These are phyloP conservation scores for Boloria euphrosyne DNA, from an alignment of 2,888 invertebrate species.

Conservation along the genomic window DNA sequence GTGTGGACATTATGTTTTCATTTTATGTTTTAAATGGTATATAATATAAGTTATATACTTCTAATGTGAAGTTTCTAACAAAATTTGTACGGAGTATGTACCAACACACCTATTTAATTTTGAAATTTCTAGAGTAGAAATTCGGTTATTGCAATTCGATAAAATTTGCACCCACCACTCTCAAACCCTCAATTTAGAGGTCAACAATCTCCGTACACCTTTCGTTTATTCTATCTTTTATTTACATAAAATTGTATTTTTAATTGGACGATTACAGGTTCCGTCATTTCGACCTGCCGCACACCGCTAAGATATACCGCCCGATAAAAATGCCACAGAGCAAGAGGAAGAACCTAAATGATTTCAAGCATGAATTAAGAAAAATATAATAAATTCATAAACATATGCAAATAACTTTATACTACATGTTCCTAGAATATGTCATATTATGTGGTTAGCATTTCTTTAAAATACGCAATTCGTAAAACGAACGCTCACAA, in stretches of 20 bases:
- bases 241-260: slow-evolving; percentile 75
- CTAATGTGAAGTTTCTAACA: too few species aligned
- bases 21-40: too few species aligned
- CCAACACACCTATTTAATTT: too few species aligned
- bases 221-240: slow-evolving; percentile 46
- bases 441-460: too few species aligned
- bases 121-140: too few species aligned
- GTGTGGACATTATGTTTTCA: neutral
- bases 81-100: too few species aligned
- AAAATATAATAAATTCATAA: neutral
- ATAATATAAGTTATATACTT: too few species aligned
- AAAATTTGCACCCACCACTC: slow-evolving; percentile 9
- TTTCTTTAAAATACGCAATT: too few species aligned
- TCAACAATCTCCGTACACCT: slow-evolving; percentile 43
- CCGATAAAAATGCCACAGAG: slow-evolving; percentile 23
- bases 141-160: too few species aligned
- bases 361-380: slow-evolving; percentile 3
- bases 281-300: slow-evolving; percentile 49
- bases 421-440: too few species aligned
- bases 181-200: slow-evolving; percentile 16
- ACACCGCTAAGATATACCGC: slow-evolving; percentile 26
- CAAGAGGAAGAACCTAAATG: slow-evolving; percentile 3
- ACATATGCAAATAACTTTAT: neutral
- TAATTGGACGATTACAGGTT: slow-evolving; percentile 80
- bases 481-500: too few species aligned